Percentiles rank a stretch among this genome's conserved stretches.
phyloP scores from a whole-genome alignment of 2,113 vertebrate species.

The Aptenodytes forsteri region DNA sequence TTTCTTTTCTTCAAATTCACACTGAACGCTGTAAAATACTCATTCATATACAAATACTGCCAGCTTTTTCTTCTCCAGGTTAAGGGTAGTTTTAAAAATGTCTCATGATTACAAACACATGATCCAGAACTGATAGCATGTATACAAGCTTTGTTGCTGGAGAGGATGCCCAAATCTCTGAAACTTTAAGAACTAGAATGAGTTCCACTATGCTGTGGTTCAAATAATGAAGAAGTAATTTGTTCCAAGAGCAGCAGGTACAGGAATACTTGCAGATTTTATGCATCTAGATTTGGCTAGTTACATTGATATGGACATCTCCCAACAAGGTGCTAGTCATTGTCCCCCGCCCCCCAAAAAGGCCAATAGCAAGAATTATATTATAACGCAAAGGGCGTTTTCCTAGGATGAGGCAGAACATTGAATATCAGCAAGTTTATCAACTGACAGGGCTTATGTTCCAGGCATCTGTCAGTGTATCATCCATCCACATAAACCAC shows the following conservation, averaged over 20 bases:
- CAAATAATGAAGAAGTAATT: not conserved
- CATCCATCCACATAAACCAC: not conserved
- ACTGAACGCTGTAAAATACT: not conserved
- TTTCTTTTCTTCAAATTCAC: not conserved
- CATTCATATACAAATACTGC: not conserved
- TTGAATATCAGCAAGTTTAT: not conserved
- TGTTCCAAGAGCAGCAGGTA: not conserved
- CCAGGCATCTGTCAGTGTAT: not conserved
- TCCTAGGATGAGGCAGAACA: not conserved
- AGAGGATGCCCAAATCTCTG: not conserved
- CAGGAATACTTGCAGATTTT: not conserved
- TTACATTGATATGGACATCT: not conserved
- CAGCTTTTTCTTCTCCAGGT: not conserved
- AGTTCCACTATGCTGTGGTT: not conserved
- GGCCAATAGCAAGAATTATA: not conserved
- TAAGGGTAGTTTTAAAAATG: not conserved
- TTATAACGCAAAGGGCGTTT: not conserved
- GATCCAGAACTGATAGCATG: not conserved
- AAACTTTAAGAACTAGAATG: not conserved
- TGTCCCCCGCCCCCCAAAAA: not conserved
- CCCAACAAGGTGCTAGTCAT: not conserved
- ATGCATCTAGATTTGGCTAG: not conserved
- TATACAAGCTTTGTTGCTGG: not conserved
- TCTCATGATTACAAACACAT: not conserved
- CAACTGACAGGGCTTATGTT: not conserved